Evolutionary conservation across 2,888 invertebrate genomes (phyloP), one percentile per base, ranked within the genome.

Genomic region (Pseudoips prasinana): DNA sequence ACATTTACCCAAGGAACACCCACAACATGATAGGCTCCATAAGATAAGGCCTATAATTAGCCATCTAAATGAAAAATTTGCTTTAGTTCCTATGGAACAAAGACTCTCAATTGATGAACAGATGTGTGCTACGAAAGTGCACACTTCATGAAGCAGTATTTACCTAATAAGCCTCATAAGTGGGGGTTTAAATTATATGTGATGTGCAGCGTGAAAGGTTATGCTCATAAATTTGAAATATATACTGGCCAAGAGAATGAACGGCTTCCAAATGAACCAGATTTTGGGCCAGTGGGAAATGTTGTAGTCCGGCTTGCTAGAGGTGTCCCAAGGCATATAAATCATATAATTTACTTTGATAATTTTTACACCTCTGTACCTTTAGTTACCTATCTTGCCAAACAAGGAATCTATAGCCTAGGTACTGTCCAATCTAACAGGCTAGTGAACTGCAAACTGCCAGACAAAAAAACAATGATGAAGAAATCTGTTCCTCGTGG

Each of bases 61-160:
- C 28, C 46, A 58, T 42, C 45, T 74, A n/a, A 65, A 65, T 44
- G 36, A 53, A 23, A 59, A 50, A 32, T 67, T 68, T 60, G 33
- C 38, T 17, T 29, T 10, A 29, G 39, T 69, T 39, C 51, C 65
- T 18, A 37, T 66, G 20, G 70, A 73, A 38, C 51, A 56, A 38
- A 30, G 31, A 23, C 47, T 67, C 1, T 47, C 61, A 11, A 28
- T 45, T 6, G 48, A 49, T 37, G 46, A 50, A 25, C 48, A 48
- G 27, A 58, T 57, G 58, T 59, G 66, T 54, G 48, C 67, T 4
- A 71, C 14, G 5, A n/a, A n/a, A n/a, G n/a, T n/a, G 40, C 47
- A 33, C 58, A 58, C 36, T 31, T 11, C 10, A 25, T 31, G 25
- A 31, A 31, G 8, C 24, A 31, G 6, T 31, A 31, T 11, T 7